Percentiles rank a stretch among this genome's conserved stretches.
These are phyloP conservation scores for Brotula barbata DNA, from an alignment of 2,797 vertebrate genomes.

Conservation along the genomic window DNA sequence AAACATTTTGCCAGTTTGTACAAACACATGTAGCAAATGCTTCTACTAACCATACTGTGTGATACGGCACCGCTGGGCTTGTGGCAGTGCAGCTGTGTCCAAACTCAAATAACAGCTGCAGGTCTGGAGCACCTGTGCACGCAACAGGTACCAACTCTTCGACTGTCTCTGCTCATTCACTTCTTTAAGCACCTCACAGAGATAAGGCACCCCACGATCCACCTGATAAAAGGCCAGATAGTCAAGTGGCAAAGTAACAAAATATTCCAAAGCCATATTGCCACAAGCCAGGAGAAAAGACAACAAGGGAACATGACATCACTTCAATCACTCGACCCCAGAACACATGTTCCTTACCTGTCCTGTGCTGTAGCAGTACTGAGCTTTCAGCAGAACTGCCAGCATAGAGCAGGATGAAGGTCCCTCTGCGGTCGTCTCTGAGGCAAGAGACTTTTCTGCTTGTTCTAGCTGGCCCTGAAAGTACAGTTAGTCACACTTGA, in stretches of 20 bases:
- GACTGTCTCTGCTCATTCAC: slow-evolving; percentile 79
- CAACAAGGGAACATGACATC: background rate
- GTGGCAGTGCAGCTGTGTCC: slow-evolving; percentile 71
- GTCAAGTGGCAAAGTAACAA: background rate
- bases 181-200: slow-evolving; percentile 82
- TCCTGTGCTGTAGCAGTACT: slow-evolving; percentile 76
- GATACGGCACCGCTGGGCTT: slow-evolving; percentile 74
- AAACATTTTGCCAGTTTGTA: background rate
- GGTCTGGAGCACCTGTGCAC: slow-evolving; percentile 81
- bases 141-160: slow-evolving; percentile 89
- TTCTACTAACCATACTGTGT: slow-evolving; percentile 76
- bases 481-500: background rate
- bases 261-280: background rate
- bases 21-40: background rate
- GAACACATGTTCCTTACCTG: slow-evolving; percentile 69
- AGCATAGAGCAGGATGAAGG: slow-evolving; percentile 73
- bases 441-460: slow-evolving; percentile 72
- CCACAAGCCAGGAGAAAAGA: background rate
- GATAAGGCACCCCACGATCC: slow-evolving; percentile 73
- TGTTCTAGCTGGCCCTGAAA: slow-evolving; percentile 80
- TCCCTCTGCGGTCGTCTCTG: slow-evolving; percentile 56
- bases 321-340: too few relatives aligned
- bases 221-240: slow-evolving; percentile 70
- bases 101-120: slow-evolving; percentile 83
- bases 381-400: slow-evolving; percentile 79